Percentiles rank a stretch among this genome's conserved stretches.
Evolutionary conservation across 1,140 invertebrate species (phyloP).

Genomic region (Dendrolimus kikuchii): DNA sequence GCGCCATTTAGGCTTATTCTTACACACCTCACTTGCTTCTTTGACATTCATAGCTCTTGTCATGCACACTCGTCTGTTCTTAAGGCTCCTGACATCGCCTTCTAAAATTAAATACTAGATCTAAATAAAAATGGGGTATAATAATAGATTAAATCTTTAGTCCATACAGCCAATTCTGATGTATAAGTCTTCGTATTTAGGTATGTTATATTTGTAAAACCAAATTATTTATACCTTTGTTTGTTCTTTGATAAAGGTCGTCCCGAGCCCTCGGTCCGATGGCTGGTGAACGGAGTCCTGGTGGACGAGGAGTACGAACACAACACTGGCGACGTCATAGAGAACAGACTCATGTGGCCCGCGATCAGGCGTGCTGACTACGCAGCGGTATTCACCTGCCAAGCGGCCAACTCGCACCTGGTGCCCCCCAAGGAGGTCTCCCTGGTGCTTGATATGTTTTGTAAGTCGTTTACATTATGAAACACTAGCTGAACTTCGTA

Average conservation of each 20-base stretch:
- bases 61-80: too few relatives aligned
- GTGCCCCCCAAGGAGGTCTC: conserved; percentile 83
- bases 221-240: background rate
- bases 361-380: conserved; percentile 84
- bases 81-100: too few relatives aligned
- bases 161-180: too few relatives aligned
- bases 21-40: too few relatives aligned
- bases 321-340: conserved; percentile 87
- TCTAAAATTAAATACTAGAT: too few relatives aligned
- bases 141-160: too few relatives aligned
- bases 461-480: conserved; percentile 75
- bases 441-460: conserved; percentile 84
- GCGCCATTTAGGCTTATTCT: too few relatives aligned
- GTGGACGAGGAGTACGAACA: conserved; percentile 87
- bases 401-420: conserved; percentile 86
- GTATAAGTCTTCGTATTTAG: too few relatives aligned
- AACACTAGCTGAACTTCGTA: background rate
- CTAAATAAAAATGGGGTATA: too few relatives aligned
- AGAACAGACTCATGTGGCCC: conserved; percentile 85
- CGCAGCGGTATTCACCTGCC: conserved; percentile 87
- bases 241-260: conserved; percentile 63
- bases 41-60: too few relatives aligned
- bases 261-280: conserved; percentile 77
- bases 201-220: background rate
- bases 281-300: conserved; percentile 82